Evolutionary conservation across 2,797 vertebrate species (phyloP).

Genomic region (Lacerta bilineata): DNA sequence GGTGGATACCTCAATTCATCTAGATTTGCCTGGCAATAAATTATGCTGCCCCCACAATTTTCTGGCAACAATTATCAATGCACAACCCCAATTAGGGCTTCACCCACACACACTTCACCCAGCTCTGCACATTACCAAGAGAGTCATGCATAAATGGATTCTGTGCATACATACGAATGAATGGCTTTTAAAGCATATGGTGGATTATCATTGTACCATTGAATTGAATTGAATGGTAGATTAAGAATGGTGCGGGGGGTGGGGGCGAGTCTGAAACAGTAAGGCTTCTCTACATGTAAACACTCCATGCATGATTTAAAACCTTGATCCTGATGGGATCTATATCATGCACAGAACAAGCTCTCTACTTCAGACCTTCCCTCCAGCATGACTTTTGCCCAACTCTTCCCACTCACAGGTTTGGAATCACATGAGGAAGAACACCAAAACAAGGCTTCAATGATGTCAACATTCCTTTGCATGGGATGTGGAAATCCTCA

Average conservation of each 20-base stretch:
- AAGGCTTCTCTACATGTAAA: neutral
- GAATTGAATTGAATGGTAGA: slow-evolving; percentile 13
- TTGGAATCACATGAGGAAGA: neutral
- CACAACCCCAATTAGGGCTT: slow-evolving; percentile 38
- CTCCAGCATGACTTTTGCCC: neutral
- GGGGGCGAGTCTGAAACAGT: neutral
- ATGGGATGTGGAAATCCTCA: no score
- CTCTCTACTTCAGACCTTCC: no score
- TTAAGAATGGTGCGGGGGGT: neutral
- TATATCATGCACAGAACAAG: no score
- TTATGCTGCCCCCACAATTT: slow-evolving; percentile 64
- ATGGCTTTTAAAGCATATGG: slow-evolving; percentile 33
- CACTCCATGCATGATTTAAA: no score
- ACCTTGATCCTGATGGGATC: no score
- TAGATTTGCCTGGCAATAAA: slow-evolving; percentile 58
- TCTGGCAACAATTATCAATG: slow-evolving; percentile 54
- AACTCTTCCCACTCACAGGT: neutral
- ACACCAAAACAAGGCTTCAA: neutral
- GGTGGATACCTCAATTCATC: slow-evolving; percentile 55
- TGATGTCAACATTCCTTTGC: no score
- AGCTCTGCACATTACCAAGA: slow-evolving; percentile 44
- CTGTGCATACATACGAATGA: slow-evolving; percentile 23
- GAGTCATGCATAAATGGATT: neutral
- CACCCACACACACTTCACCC: slow-evolving; percentile 57
- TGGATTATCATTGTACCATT: neutral